Conservation (phyloP, 2,797 vertebrate species). For the Onychomys arenicola region DNA sequence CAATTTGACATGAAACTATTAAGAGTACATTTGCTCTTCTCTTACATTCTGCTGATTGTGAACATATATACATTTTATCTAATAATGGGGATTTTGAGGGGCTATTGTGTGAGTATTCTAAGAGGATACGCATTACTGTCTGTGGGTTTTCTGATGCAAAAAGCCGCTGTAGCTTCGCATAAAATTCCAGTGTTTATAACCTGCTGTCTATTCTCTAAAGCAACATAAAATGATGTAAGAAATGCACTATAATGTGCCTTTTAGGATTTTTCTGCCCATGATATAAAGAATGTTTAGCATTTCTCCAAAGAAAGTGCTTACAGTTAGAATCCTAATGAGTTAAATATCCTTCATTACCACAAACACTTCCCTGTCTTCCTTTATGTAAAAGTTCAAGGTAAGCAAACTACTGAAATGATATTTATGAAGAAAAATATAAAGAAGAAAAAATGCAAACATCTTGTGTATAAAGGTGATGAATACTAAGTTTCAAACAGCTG, state of each 20-base stretch:
- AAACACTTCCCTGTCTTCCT: conserved; percentile 46
- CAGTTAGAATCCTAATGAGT: conserved; percentile 72
- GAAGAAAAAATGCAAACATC: conserved; percentile 16
- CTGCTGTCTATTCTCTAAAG: conserved; percentile 58
- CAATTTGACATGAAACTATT: neutral
- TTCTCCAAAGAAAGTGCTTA: conserved; percentile 71
- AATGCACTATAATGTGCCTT: conserved; percentile 45
- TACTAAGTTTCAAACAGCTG: conserved; percentile 65
- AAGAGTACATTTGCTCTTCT: neutral
- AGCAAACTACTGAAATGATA: conserved; percentile 53
- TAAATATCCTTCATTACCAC: conserved; percentile 58
- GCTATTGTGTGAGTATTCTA: too few relatives aligned
- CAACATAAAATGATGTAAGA: conserved; percentile 48
- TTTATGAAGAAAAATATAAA: conserved; percentile 36
- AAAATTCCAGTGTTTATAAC: conserved; percentile 63
- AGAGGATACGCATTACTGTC: neutral
- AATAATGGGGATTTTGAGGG: neutral
- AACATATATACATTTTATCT: neutral
- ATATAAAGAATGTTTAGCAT: conserved; percentile 52
- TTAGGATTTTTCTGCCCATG: conserved; percentile 66
- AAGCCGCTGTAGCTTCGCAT: conserved; percentile 52
- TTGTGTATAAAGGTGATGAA: conserved; percentile 53
- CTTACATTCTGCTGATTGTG: neutral
- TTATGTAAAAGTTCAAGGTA: conserved; percentile 56
- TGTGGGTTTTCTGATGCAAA: conserved; percentile 61